These are phyloP conservation scores for Ommatoiulus sabulosus DNA, from an alignment of 2,888 invertebrate species.

Conservation along the genomic window DNA sequence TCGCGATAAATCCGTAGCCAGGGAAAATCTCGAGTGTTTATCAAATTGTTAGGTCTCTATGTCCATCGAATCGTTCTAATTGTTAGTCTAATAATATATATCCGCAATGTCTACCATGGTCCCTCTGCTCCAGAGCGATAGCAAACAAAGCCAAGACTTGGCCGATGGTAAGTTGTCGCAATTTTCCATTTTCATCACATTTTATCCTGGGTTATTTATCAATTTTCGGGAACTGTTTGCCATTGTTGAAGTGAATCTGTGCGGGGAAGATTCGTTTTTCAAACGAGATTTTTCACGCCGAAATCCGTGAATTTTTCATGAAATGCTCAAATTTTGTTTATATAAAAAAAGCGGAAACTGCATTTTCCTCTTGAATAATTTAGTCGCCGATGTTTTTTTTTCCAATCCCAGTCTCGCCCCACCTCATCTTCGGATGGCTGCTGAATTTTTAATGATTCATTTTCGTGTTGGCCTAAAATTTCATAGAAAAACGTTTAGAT, in stretches of 20 bases:
- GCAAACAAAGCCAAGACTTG: constrained; percentile 55
- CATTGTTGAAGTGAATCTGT: not conserved
- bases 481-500: not conserved
- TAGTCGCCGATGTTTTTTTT: not conserved
- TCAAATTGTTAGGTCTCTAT: not conserved
- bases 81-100: not conserved
- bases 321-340: not conserved
- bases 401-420: not conserved
- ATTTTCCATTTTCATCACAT: not conserved
- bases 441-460: not conserved
- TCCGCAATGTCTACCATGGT: constrained; percentile 54
- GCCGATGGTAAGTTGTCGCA: constrained; percentile 49
- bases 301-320: not conserved
- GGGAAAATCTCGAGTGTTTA: not conserved
- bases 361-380: constrained; percentile 4
- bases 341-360: not conserved
- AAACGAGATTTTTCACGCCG: not conserved
- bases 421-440: not conserved
- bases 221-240: not conserved
- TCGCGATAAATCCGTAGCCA: not conserved
- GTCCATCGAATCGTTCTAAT: not conserved
- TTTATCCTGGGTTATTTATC: not conserved
- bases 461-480: not conserved
- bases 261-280: not conserved
- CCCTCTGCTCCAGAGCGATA: constrained; percentile 56